These are phyloP conservation scores for Chionodraco myersi DNA, from an alignment of 2,113 vertebrate genomes.

Conservation along the genomic window DNA sequence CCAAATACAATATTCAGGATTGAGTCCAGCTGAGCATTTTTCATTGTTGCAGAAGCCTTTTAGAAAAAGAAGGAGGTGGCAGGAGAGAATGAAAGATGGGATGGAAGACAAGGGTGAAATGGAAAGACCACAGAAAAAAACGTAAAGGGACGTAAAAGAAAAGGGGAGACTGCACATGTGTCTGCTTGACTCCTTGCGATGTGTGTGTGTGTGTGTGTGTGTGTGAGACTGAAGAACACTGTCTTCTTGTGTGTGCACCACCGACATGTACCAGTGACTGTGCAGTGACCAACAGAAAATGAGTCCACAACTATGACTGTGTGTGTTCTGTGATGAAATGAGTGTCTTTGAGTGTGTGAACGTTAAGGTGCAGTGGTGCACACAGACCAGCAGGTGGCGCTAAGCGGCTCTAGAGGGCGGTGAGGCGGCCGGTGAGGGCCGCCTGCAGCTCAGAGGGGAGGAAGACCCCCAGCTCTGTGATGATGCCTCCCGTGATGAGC, in stretches of 20 bases:
- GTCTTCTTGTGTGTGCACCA: constrained; percentile 53
- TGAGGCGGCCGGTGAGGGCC: constrained; percentile 86
- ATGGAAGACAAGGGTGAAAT: constrained; percentile 21
- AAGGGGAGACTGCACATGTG: constrained; percentile 35
- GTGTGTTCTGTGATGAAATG: constrained; percentile 49
- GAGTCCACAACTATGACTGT: constrained; percentile 35
- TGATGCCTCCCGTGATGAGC: constrained; percentile 93
- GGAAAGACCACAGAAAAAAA: constrained; percentile 31
- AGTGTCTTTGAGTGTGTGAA: constrained; percentile 53
- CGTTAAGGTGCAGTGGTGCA: constrained; percentile 67
- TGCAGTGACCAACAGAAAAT: constrained; percentile 41
- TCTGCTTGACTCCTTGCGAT: constrained; percentile 60
- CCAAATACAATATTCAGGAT: constrained; percentile 57
- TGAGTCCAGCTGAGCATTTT: constrained; percentile 46
- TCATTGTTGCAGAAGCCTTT: constrained; percentile 47
- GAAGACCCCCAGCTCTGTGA: constrained; percentile 92
- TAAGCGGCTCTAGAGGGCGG: constrained; percentile 79
- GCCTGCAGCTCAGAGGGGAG: constrained; percentile 87
- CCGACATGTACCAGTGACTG: constrained; percentile 54
- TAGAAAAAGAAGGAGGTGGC: constrained; percentile 12
- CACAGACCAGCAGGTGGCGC: constrained; percentile 56
- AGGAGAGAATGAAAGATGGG: constrained; percentile 17
- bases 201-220: constrained; percentile 1
- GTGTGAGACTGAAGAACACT: constrained; percentile 28
- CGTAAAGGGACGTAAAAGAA: constrained; percentile 17